These are phyloP conservation scores for Polyommatus icarus DNA, from an alignment of 2,888 invertebrate genomes.

Conservation along the genomic window DNA sequence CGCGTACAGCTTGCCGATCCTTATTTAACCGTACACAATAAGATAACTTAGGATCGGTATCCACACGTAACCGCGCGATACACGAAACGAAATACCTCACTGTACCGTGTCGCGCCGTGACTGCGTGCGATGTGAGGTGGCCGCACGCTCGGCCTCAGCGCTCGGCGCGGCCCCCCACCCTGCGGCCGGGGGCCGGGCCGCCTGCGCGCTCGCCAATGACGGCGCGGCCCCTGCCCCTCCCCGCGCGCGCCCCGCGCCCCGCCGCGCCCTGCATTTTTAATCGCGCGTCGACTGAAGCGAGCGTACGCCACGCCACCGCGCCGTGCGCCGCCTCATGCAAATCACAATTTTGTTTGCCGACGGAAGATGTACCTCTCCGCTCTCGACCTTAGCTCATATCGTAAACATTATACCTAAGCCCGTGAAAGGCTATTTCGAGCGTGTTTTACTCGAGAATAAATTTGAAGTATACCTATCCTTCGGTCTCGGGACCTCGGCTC, in stretches of 20 bases:
- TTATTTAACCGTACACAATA: conserved; percentile 75
- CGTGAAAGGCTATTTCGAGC: conserved; percentile 36
- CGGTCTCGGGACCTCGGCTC: background rate
- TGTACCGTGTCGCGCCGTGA: conserved; percentile 74
- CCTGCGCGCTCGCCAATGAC: conserved; percentile 52
- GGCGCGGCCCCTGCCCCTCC: conserved; percentile 54
- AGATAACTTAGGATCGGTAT: conserved; percentile 72
- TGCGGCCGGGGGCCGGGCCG: conserved; percentile 49
- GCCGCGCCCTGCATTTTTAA: conserved; percentile 76
- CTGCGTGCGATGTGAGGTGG: conserved; percentile 74
- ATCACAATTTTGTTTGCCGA: conserved; percentile 77
- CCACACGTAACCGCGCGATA: conserved; percentile 77
- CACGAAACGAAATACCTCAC: conserved; percentile 62
- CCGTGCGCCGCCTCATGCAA: conserved; percentile 65
- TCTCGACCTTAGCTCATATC: conserved; percentile 64
- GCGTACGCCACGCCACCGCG: conserved; percentile 60
- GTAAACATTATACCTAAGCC: conserved; percentile 53
- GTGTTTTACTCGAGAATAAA: conserved; percentile 40
- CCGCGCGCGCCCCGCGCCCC: conserved; percentile 66
- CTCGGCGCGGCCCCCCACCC: conserved; percentile 52
- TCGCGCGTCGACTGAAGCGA: conserved; percentile 71
- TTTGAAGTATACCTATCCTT: conserved; percentile 3
- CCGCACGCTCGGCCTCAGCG: conserved; percentile 67
- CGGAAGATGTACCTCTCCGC: conserved; percentile 66
- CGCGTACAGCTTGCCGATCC: conserved; percentile 89